Conservation (phyloP, 2,888 invertebrate genomes). For the Plagiodera versicolora region DNA sequence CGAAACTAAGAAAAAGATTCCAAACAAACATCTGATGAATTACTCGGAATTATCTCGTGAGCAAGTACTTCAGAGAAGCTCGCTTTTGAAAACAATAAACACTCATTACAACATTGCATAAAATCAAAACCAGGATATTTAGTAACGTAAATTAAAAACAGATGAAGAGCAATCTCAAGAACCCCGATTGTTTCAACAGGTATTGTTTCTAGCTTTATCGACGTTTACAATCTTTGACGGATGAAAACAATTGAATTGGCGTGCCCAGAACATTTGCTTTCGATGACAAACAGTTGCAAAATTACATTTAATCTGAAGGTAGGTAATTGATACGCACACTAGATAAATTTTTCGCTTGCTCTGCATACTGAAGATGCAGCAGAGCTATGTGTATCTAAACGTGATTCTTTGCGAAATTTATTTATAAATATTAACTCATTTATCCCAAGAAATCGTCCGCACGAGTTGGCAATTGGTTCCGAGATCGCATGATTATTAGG, state of each 20-base stretch:
- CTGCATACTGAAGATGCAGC: slow-evolving; percentile 15
- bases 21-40: slow-evolving; percentile 26
- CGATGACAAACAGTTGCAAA: slow-evolving; percentile 23
- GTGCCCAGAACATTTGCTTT: slow-evolving; percentile 10
- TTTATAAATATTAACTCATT: slow-evolving; percentile 23
- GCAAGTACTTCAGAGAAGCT: slow-evolving; percentile 30
- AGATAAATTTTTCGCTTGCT: slow-evolving; percentile 23
- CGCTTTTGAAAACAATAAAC: slow-evolving; percentile 37
- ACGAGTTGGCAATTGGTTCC: slow-evolving; percentile 3
- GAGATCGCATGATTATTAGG: neutral
- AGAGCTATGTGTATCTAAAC: slow-evolving; percentile 9
- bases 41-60: slow-evolving; percentile 32
- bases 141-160: slow-evolving; percentile 46
- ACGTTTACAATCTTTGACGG: slow-evolving; percentile 2
- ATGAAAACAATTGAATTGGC: slow-evolving; percentile 11
- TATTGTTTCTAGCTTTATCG: slow-evolving; percentile 30
- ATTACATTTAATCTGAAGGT: slow-evolving; percentile 28
- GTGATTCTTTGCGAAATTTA: slow-evolving; percentile 19
- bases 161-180: slow-evolving; percentile 36
- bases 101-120: slow-evolving; percentile 36
- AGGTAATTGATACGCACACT: slow-evolving; percentile 24
- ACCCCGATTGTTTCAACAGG: slow-evolving; percentile 38
- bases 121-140: slow-evolving; percentile 43
- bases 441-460: slow-evolving; percentile 11
- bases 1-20: neutral